These are phyloP conservation scores for Sinella curviseta DNA, from an alignment of 1,140 invertebrate species.

Conservation along the genomic window DNA sequence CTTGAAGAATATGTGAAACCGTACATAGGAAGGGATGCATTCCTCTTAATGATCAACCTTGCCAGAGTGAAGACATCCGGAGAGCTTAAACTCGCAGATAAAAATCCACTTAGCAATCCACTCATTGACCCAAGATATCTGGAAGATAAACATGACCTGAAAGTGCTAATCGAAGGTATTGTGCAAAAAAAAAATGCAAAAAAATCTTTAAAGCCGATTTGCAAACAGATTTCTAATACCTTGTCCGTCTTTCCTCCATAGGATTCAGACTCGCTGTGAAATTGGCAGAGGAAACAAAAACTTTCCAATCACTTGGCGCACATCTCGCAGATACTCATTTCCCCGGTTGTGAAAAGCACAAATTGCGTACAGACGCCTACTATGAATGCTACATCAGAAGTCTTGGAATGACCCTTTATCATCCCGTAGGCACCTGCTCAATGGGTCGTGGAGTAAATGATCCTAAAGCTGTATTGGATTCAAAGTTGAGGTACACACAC, in stretches of 20 bases:
- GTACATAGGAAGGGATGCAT: conserved; percentile 59
- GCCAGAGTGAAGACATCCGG: conserved; percentile 72
- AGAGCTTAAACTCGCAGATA: conserved; percentile 64
- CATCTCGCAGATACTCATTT: conserved; percentile 59
- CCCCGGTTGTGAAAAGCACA: conserved; percentile 73
- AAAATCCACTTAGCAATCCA: conserved; percentile 70
- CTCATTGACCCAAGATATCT: conserved; percentile 81
- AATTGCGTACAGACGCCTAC: conserved; percentile 74
- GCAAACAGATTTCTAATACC: neutral
- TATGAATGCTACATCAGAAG: conserved; percentile 82
- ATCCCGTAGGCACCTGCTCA: conserved; percentile 76
- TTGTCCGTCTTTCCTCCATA: neutral
- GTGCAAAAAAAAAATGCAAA: too few relatives aligned
- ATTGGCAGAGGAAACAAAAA: conserved; percentile 17
- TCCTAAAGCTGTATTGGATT: conserved; percentile 81
- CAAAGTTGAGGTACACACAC: conserved; percentile 61
- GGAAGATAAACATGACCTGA: conserved; percentile 66
- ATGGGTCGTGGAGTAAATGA: conserved; percentile 84
- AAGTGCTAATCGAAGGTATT: conserved; percentile 62
- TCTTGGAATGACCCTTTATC: conserved; percentile 82
- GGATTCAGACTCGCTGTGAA: neutral
- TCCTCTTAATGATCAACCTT: conserved; percentile 66
- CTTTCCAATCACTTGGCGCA: neutral
- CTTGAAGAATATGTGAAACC: neutral
- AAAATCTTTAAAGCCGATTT: neutral